Conservation (phyloP, 2,113 vertebrate species). For the Meles meles region DNA sequence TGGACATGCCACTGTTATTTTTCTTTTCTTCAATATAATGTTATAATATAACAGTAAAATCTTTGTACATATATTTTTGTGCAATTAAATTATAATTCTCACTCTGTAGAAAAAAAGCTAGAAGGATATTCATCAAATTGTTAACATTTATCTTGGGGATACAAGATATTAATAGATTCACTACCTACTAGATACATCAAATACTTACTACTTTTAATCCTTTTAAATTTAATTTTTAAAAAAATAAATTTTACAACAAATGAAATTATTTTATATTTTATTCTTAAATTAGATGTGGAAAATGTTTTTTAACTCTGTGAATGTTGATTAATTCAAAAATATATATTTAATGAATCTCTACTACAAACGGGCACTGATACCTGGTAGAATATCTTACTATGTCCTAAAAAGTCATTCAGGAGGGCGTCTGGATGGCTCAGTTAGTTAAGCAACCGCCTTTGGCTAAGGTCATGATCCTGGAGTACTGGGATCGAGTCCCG, state of each 20-base stretch:
- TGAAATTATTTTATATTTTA: background rate
- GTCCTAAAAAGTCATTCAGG: background rate
- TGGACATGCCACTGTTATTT: background rate
- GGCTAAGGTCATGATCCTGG: no score
- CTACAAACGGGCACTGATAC: background rate
- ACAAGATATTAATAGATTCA: background rate
- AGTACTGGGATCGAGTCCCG: no score
- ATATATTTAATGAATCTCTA: background rate
- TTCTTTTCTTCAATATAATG: background rate
- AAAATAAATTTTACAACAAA: background rate
- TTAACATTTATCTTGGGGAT: background rate
- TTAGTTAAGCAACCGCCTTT: no score
- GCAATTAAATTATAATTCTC: background rate
- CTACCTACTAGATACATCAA: background rate
- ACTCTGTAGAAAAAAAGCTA: background rate
- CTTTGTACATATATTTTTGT: background rate
- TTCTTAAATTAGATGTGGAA: background rate
- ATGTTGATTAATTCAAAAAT: background rate
- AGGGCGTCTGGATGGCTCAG: no score
- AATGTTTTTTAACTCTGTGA: background rate
- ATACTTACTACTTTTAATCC: background rate
- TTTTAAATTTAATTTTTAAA: background rate
- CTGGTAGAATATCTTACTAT: background rate
- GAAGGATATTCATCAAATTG: background rate
- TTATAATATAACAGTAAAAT: background rate